Evolutionary conservation across 2,113 vertebrate genomes (phyloP), one percentile per base, ranked within the genome.

Genomic region (Protobothrops flavoviridis): DNA sequence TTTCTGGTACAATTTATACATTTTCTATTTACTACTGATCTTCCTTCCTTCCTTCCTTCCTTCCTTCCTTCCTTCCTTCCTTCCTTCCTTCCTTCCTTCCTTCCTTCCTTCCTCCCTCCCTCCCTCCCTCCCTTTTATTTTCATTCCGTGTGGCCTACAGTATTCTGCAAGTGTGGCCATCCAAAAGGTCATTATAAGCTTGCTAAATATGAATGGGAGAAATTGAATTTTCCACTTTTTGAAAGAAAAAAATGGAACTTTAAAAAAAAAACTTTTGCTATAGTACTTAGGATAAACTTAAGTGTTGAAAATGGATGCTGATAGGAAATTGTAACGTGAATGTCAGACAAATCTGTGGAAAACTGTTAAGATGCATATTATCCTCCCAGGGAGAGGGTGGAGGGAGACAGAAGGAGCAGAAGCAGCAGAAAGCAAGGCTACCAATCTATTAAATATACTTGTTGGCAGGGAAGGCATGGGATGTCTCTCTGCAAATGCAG

Each of bases 361-460:
- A 98, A 97, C 98, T 97, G 97, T 98, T 98, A 98, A 98, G 97
- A 98, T 98, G 98, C 98, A 98, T 98, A 98, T 98, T 98, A 98
- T 97, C 95, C 97, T 97, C 97, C 97, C 96, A 97, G 96, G 97
- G 97, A 90, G 81, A 90, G 86, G 92, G 88, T 61, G 45, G 81
- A 61, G 81, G 45, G 74, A 23, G 43, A 7, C 20, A 7, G 53
- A 57, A 5, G 20, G 43, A 2, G 91, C 26, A 90, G 39, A 61
- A 88, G 52, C 39, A 97, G 94, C 96, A 97, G 97, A 98, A 97
- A 98, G 98, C 98, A 98, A 97, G 98, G 98, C 97, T 98, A 98
- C 98, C 98, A 98, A 98, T 98, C 98, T 98, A 97, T 98, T 98
- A 98, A 98, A 98, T 97, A 98, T 96, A 98, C 98, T 98, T 96